Percentiles rank a stretch among this genome's conserved stretches.
Conservation (phyloP, 2,113 vertebrate species). For the Syrmaticus mikado region DNA sequence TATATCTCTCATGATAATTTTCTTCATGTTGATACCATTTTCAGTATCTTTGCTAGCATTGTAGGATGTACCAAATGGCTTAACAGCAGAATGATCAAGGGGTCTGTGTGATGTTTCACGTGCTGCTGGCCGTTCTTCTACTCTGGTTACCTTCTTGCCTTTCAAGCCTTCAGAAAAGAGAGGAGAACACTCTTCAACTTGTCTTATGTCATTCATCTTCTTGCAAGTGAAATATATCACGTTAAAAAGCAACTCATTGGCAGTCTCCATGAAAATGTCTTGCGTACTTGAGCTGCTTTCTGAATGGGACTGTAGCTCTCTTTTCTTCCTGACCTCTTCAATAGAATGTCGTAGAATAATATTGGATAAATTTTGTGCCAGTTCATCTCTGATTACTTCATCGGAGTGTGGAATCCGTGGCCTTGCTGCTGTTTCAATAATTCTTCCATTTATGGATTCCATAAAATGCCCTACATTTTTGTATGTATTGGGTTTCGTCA, state of each 20-base stretch:
- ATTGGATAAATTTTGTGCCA: conserved; percentile 88
- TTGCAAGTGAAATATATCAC: conserved; percentile 88
- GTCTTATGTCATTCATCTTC: conserved; percentile 85
- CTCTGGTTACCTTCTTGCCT: conserved; percentile 5
- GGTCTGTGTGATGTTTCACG: neutral
- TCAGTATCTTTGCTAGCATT: neutral
- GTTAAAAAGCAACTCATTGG: conserved; percentile 87
- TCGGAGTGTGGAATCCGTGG: conserved; percentile 76
- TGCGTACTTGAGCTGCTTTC: conserved; percentile 67
- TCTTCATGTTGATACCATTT: neutral
- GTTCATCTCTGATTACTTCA: conserved; percentile 80
- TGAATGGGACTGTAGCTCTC: conserved; percentile 61
- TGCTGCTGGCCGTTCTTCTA: conserved; percentile 1
- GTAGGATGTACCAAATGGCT: neutral
- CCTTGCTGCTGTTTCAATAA: conserved; percentile 83
- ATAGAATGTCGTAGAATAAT: conserved; percentile 88
- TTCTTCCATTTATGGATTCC: conserved; percentile 85
- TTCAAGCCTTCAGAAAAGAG: conserved; percentile 14
- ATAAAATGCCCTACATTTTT: conserved; percentile 85
- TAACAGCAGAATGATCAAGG: neutral
- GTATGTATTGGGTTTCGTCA: conserved; percentile 84
- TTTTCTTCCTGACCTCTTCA: conserved; percentile 85
- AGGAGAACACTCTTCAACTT: conserved; percentile 66
- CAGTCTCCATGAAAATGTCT: conserved; percentile 82
- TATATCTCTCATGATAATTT: neutral